A percentile compares a stretch with the other conserved stretches of the same genome.
These are phyloP conservation scores for Melinaea menophilus DNA, from an alignment of 2,888 invertebrate species.

Conservation along the genomic window DNA sequence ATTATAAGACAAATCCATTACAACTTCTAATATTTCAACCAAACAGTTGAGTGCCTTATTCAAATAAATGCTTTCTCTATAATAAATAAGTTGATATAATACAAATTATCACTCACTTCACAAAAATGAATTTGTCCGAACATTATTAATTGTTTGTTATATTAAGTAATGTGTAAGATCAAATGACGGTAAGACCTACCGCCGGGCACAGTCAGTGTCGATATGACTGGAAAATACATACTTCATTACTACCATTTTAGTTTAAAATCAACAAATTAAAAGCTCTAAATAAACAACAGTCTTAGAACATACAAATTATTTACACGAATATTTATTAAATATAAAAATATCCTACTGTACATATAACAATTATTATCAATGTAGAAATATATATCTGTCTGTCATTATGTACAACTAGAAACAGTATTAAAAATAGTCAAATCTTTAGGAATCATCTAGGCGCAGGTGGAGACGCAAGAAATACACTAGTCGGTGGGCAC, in stretches of 20 bases:
- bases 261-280: constrained; percentile 72
- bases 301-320: constrained; percentile 75
- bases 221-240: constrained; percentile 76
- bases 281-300: constrained; percentile 76
- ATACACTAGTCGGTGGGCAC: constrained; percentile 39
- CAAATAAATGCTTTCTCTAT: no score
- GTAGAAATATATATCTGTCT: constrained; percentile 68
- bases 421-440: constrained; percentile 73
- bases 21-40: no score
- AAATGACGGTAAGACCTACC: constrained; percentile 24
- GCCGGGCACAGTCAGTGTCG: constrained; percentile 16
- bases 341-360: constrained; percentile 76
- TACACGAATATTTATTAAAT: constrained; percentile 66
- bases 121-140: no score
- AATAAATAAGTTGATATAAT: no score
- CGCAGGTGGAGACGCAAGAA: constrained; percentile 42
- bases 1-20: no score
- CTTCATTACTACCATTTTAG: constrained; percentile 57
- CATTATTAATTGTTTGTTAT: not conserved
- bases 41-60: no score
- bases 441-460: constrained; percentile 66
- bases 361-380: constrained; percentile 65
- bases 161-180: constrained; percentile 6
- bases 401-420: constrained; percentile 68
- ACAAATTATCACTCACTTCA: no score